Evolutionary conservation across 2,888 invertebrate species (phyloP), one percentile per base, ranked within the genome.

Genomic region (Pristionchus mayeri): DNA sequence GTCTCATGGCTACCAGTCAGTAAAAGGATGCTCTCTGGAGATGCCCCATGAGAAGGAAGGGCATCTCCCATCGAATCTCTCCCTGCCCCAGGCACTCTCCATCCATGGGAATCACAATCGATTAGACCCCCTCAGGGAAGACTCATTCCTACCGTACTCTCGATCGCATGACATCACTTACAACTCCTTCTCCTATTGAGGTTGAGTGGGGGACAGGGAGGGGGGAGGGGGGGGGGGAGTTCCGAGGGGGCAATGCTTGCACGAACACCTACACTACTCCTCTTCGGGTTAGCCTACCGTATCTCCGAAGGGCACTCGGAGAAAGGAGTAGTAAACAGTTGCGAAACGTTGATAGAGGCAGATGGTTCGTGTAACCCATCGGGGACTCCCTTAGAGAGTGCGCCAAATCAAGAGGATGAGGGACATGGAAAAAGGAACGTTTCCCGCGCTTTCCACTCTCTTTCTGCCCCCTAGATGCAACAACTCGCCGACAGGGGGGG

Each of bases 251-350:
- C 13, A 7, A 30, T 27, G 63, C 16, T 63, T 63, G 63, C 34
- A 18, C 18, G 63, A 63, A 34, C 63, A 34, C 63, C 34, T 21
- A 34, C 63, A n/a, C 44, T 18, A 18, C 63, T 63, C 18, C 63
- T 63, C 18, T 18, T 34, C 63, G n/a, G n/a, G n/a, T 57, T 21
- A 18, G 30, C 60, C 63, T 63, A 63, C 63, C 30, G 63, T 63
- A 63, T 34, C 63, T 63, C 63, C 63, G 63, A 63, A 63, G 63
- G 63, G 63, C 63, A 63, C 34, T 63, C 63, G 34, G 63, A 52
- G 52, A 52, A 52, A 52, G 52, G 7, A 60, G 63, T 63, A 63
- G 63, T 63, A 63, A 63, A 63, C 63, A 63, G 63, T 63, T 63
- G 63, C 63, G 63, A 63, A 63, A 63, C 18, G 63, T 30, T 1